Percentiles rank a stretch among this genome's conserved stretches.
Conservation (phyloP, 2,113 vertebrate species). For the Oreotrochilus melanogaster region DNA sequence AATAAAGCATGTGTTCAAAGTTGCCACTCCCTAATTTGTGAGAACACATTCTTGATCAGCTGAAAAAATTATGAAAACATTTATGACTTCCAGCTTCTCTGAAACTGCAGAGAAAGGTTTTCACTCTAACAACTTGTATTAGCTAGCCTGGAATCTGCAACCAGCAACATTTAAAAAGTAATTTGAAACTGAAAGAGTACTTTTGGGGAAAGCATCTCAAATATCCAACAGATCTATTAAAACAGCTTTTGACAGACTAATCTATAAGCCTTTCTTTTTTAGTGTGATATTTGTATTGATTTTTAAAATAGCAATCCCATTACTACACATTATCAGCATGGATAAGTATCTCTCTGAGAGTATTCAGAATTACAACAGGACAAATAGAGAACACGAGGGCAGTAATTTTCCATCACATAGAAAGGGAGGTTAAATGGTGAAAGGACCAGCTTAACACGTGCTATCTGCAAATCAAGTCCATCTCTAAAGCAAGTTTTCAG, state of each 20-base stretch:
- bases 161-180: slow-evolving; percentile 47
- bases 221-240: slow-evolving; percentile 58
- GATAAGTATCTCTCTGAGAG: slow-evolving; percentile 1
- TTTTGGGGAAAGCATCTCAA: slow-evolving; percentile 54
- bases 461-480: neutral
- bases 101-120: slow-evolving; percentile 34
- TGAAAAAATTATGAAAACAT: slow-evolving; percentile 5
- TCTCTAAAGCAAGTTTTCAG: neutral
- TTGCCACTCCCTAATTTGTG: neutral
- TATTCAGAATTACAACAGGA: slow-evolving; percentile 19
- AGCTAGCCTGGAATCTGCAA: slow-evolving; percentile 1
- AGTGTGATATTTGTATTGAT: slow-evolving; percentile 62
- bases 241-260: slow-evolving; percentile 56
- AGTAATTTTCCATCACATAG: slow-evolving; percentile 59
- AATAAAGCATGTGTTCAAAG: neutral
- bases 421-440: neutral
- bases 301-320: slow-evolving; percentile 69
- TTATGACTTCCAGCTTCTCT: slow-evolving; percentile 33
- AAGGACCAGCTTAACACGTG: neutral
- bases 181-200: slow-evolving; percentile 44
- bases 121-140: neutral
- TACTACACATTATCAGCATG: slow-evolving; percentile 69
- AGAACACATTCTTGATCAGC: neutral
- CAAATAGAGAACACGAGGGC: neutral
- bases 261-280: slow-evolving; percentile 37